Base-by-base conservation (phyloP, 1,140 invertebrate genomes). In the Pemphigus obesinymphae region DNA sequence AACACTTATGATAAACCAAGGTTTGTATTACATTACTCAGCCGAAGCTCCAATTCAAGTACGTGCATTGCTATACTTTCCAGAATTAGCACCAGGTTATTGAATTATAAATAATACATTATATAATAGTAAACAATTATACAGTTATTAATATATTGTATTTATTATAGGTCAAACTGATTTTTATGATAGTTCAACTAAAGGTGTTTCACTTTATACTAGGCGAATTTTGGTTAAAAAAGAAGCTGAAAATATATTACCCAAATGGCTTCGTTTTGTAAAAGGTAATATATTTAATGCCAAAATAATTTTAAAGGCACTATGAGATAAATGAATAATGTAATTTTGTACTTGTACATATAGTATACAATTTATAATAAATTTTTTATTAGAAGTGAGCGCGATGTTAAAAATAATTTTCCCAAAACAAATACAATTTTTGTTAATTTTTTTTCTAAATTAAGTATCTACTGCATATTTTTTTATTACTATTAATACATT, bases 251-350 rank as follows among this genome's bases (percentile, higher is more conserved):
- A 96, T 85, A 91, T 99, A 83, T 87, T 99, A 83, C 97, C 97
- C 1, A 96, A 96, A 86, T 99, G 96, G 96, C 88, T 98, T 66
- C 88, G 96, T 85, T 99, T 98, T 88, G 88, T 98, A 1, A 97
- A 95, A 93, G 95, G 93, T 93, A 87, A 82, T 75, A 53, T 80
- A 50, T 58, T 48, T 82, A 43, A 31, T 5, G 45, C 13, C 11
- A 26, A n/a, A 63, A 11, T 45, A 5, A 45, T 45, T 45, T 45
- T 45, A 31, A 63, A n/a, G n/a, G n/a, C n/a, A n/a, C n/a, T n/a
- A n/a, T n/a, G n/a, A n/a, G n/a, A n/a, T n/a, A n/a, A n/a, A n/a
- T n/a, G n/a, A n/a, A n/a, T n/a, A n/a, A n/a, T n/a, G n/a, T n/a
- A n/a, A n/a, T n/a, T n/a, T n/a, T n/a, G n/a, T n/a, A n/a, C n/a